phyloP scores from a whole-genome alignment of 1,140 invertebrate genomes.

The Globodera ellingtonae region DNA sequence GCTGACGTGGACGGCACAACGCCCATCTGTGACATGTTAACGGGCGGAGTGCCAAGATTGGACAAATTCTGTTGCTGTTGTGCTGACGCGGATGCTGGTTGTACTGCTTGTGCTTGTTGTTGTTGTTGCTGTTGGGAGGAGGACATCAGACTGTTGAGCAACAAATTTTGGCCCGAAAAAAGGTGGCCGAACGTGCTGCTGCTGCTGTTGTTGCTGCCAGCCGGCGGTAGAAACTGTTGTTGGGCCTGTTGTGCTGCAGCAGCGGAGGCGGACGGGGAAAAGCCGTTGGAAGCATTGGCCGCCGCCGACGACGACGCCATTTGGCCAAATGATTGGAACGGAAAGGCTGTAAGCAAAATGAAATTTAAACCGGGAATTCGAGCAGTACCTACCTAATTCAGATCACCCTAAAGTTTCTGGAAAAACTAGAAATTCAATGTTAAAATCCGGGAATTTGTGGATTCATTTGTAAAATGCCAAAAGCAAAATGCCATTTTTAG shows the following conservation, averaged over 20 bases:
- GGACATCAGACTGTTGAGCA: slow-evolving; percentile 9
- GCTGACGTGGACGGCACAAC: slow-evolving; percentile 2
- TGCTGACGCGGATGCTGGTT: not conserved
- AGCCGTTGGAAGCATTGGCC: not conserved
- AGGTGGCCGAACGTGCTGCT: slow-evolving; percentile 4
- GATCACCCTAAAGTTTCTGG: no score
- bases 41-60: not conserved
- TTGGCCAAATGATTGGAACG: slow-evolving; percentile 33
- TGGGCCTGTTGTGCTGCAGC: not conserved
- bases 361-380: not conserved
- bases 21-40: not conserved
- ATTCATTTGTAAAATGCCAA: no score
- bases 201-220: not conserved
- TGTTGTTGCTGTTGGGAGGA: not conserved
- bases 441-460: no score
- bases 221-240: not conserved
- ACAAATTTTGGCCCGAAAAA: slow-evolving; percentile 8
- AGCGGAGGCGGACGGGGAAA: not conserved
- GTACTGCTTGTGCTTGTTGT: not conserved
- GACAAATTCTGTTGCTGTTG: not conserved
- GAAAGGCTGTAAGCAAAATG: not conserved
- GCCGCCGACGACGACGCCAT: slow-evolving; percentile 12
- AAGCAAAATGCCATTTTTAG: no score
- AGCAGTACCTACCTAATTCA: no score
- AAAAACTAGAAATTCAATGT: not conserved